Conservation (phyloP, 2,888 invertebrate genomes). For the Oeneis ivallda region DNA sequence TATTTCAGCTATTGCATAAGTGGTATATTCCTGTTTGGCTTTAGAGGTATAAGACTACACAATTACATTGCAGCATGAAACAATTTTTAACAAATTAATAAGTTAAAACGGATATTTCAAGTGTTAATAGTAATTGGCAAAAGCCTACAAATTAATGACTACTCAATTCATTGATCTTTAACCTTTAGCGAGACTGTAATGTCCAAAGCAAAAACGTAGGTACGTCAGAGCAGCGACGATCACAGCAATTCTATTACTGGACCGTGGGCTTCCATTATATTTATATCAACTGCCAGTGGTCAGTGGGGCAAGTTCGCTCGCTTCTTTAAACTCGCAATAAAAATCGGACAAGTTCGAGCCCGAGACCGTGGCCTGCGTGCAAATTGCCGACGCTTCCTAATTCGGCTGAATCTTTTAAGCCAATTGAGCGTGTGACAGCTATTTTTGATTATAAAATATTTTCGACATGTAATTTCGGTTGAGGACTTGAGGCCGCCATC, state of each 20-base stretch:
- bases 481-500: neutral
- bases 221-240: slow-evolving; percentile 29
- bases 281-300: slow-evolving; percentile 70
- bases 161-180: slow-evolving; percentile 16
- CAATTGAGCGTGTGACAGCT: slow-evolving; percentile 26
- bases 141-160: neutral
- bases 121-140: neutral
- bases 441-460: slow-evolving; percentile 12
- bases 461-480: neutral
- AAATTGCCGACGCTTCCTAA: slow-evolving; percentile 45
- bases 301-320: slow-evolving; percentile 77
- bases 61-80: neutral
- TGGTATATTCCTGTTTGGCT: neutral
- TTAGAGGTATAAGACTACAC: neutral
- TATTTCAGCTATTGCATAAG: slow-evolving; percentile 19
- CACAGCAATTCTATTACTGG: slow-evolving; percentile 35
- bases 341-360: slow-evolving; percentile 75
- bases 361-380: slow-evolving; percentile 64
- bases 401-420: slow-evolving; percentile 42
- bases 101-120: neutral
- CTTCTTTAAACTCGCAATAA: slow-evolving; percentile 72
- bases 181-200: neutral
- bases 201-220: slow-evolving; percentile 9
- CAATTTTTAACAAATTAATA: neutral
- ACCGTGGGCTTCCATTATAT: slow-evolving; percentile 56